Conservation (phyloP, 1,140 invertebrate genomes). For the Papilio aristodemus region DNA sequence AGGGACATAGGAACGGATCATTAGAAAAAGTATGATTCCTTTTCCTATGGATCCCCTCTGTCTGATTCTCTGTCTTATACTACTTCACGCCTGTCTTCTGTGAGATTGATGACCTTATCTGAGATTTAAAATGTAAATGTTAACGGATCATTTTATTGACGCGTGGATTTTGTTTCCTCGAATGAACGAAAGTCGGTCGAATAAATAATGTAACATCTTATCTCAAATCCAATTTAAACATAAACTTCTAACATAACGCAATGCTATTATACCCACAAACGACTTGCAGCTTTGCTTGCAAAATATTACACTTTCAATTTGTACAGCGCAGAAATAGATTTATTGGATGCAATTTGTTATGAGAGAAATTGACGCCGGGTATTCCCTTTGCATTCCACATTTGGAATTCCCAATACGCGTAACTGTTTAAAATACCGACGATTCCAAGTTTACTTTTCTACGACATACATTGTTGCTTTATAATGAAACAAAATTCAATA, state of each 20-base stretch:
- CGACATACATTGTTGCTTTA: slow-evolving; percentile 39
- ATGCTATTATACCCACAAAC: slow-evolving; percentile 34
- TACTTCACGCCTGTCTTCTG: too few species aligned
- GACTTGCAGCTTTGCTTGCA: slow-evolving; percentile 43
- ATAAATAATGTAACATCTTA: slow-evolving; percentile 28
- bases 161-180: background rate
- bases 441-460: slow-evolving; percentile 13
- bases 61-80: too few species aligned
- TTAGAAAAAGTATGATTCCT: too few species aligned
- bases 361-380: slow-evolving; percentile 64
- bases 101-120: too few species aligned
- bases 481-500: background rate
- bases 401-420: slow-evolving; percentile 42
- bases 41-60: too few species aligned
- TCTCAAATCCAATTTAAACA: slow-evolving; percentile 28
- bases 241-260: slow-evolving; percentile 20
- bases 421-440: slow-evolving; percentile 14
- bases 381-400: slow-evolving; percentile 62
- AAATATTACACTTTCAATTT: slow-evolving; percentile 50
- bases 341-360: slow-evolving; percentile 59
- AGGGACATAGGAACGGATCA: too few species aligned
- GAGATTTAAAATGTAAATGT: background rate
- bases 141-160: background rate
- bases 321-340: slow-evolving; percentile 47
- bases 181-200: slow-evolving; percentile 3